These are phyloP conservation scores for Heliconius ethilla DNA, from an alignment of 2,888 invertebrate genomes.

Conservation along the genomic window DNA sequence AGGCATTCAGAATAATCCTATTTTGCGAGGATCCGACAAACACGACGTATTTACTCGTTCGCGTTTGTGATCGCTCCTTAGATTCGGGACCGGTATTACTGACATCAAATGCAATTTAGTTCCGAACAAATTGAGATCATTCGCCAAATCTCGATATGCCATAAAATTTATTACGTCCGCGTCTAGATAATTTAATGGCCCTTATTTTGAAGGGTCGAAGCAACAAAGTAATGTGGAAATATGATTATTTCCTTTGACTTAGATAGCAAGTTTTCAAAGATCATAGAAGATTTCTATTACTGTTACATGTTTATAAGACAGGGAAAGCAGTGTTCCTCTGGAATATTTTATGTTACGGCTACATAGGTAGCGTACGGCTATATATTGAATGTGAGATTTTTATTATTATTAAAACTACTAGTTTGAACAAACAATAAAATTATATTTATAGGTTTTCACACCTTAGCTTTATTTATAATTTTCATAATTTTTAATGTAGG, in stretches of 20 bases:
- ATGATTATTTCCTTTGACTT: slow-evolving; percentile 2
- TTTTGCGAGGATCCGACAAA: slow-evolving; percentile 40
- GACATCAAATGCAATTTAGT: slow-evolving; percentile 30
- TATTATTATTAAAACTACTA: no score
- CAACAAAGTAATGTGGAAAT: slow-evolving; percentile 10
- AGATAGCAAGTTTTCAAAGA: not conserved
- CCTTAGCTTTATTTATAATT: no score
- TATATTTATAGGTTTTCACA: no score
- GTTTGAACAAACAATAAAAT: no score
- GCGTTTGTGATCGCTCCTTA: slow-evolving; percentile 36
- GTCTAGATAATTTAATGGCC: slow-evolving; percentile 13
- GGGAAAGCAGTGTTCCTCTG: no score
- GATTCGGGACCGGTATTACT: slow-evolving; percentile 33
- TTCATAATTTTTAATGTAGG: no score
- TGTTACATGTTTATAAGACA: not conserved
- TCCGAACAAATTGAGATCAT: slow-evolving; percentile 29
- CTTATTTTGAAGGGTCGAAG: slow-evolving; percentile 26
- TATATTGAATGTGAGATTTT: no score
- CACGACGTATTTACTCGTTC: slow-evolving; percentile 38
- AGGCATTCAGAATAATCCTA: slow-evolving; percentile 40
- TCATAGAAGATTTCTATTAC: not conserved
- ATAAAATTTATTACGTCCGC: slow-evolving; percentile 29
- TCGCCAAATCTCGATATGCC: slow-evolving; percentile 20
- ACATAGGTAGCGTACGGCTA: no score
- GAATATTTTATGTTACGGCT: not conserved